Evolutionary conservation across 2,888 invertebrate genomes (phyloP), one percentile per base, ranked within the genome.

Genomic region (Philaethria dido): DNA sequence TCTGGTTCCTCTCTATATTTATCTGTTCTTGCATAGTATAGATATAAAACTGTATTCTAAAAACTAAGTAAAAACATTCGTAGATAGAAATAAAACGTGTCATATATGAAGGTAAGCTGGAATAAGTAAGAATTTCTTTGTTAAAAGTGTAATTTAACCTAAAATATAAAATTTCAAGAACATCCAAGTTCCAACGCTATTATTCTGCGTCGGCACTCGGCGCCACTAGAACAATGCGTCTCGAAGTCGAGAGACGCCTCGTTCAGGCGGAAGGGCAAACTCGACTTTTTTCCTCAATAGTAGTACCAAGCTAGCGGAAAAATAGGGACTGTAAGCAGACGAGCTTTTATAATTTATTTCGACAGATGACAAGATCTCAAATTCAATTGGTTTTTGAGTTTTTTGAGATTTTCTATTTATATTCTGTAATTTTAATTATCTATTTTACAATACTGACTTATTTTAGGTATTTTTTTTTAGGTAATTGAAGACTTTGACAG

Each of bases 261-360:
- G 66, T 72, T 68, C 66, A 62, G 68, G 68, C 72, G 72, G 70
- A 72, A 71, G 71, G 69, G 70, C 72, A 63, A 67, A 69, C 68
- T 68, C 54, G 60, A 68, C 64, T 64, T 68, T 64, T 68, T 68
- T 65, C 50, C 64, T 60, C 59, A 50, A 42, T 22, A 65, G 50
- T 42, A 65, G 42, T 60, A 65, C 60, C 64, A 60, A 25, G 48
- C 47, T 42, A 36, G 39, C 22, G 45, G 20, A 64, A 59, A 39
- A 59, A 59, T 16, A 48, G 48, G 64, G 61, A 61, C 61, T 48
- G 60, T 39, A 29, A 39, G 14, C 44, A 45, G 25, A 44, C 29
- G 42, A 44, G 29, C 16, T 60, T 60, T 60, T 59, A 44, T 59
- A 29, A 59, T 45, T 42, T 59, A 59, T 42, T 59, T 52, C 33